Evolutionary conservation across 2,888 invertebrate species (phyloP).

Genomic region (Lacanobia oleracea): DNA sequence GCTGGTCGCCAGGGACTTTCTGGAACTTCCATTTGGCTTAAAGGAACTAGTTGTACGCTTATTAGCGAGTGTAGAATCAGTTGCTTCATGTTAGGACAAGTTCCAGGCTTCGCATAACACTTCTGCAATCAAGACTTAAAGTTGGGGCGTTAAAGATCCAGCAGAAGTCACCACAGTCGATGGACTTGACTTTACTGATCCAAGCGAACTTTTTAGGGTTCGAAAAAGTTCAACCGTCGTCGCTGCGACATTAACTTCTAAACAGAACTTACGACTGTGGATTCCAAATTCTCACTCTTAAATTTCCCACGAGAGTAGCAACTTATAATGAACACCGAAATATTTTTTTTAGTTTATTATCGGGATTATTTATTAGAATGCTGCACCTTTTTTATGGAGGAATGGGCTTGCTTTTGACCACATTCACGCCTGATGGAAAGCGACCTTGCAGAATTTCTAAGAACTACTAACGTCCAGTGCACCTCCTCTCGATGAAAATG

Average conservation of each 20-base stretch:
- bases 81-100: slow-evolving; percentile 33
- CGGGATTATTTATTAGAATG: slow-evolving; percentile 27
- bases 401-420: too few species aligned
- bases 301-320: slow-evolving; percentile 38
- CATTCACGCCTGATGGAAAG: too few species aligned
- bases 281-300: slow-evolving; percentile 39
- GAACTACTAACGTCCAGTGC: slow-evolving; percentile 3
- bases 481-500: slow-evolving; percentile 7
- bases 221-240: slow-evolving; percentile 34
- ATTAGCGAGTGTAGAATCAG: slow-evolving; percentile 55
- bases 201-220: slow-evolving; percentile 24
- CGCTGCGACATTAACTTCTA: slow-evolving; percentile 36
- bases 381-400: too few species aligned
- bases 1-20: slow-evolving; percentile 48
- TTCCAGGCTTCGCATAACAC: slow-evolving; percentile 30
- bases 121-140: slow-evolving; percentile 15
- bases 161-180: slow-evolving; percentile 12
- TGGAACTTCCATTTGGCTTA: slow-evolving; percentile 51
- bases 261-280: slow-evolving; percentile 44
- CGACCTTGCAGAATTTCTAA: slow-evolving; percentile 14
- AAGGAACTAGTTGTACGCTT: slow-evolving; percentile 56
- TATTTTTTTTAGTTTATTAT: slow-evolving; percentile 28
- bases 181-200: slow-evolving; percentile 25
- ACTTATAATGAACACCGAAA: slow-evolving; percentile 39
- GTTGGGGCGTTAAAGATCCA: neutral